Evolutionary conservation across 2,113 vertebrate species (phyloP), one percentile per base, ranked within the genome.

Genomic region (Cyanoramphus novaezelandiae): DNA sequence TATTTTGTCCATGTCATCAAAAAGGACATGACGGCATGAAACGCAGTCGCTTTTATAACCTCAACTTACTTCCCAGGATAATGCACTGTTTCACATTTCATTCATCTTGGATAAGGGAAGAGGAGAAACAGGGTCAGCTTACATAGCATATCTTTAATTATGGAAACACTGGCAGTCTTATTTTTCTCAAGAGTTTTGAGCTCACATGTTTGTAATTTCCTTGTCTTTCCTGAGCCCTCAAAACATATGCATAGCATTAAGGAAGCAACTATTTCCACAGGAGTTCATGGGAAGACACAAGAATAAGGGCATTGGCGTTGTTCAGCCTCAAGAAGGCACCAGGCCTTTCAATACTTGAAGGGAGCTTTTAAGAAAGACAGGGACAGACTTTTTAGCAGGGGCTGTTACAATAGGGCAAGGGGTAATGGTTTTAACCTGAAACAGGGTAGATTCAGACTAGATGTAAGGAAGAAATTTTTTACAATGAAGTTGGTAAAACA

Each of bases 171-270:
- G 64, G 35, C 91, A 69, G 57, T 35, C 63, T 44, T 81, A 28
- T 20, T 60, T 95, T 87, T 82, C 82, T 82, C 78, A 46, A 41
- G 90, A 84, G 71, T 52, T 72, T 60, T 33, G 67, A 77, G 49
- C 53, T 90, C 93, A 88, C 80, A 27, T 88, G 91, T 84, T 92
- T 95, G 83, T 76, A 78, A 88, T 94, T 93, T 84, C 60, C 81
- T 28, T 41, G 52, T 77, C 90, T 78, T 89, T 52, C 80, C 90
- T 39, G 68, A 92, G 76, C 68, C 63, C 92, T 91, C 81, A 59
- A 83, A 93, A 75, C 93, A 86, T 17, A 44, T 21, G 46, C 37
- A 35, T 7, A 77, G 33, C 55, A 62, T 86, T 92, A 88, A 6
- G 2, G 76, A 90, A 74, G 80, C 83, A 81, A 37, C 76, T 49